Conservation (phyloP, 2,113 vertebrate genomes). For the Hypocryptadius cinnamomeus region DNA sequence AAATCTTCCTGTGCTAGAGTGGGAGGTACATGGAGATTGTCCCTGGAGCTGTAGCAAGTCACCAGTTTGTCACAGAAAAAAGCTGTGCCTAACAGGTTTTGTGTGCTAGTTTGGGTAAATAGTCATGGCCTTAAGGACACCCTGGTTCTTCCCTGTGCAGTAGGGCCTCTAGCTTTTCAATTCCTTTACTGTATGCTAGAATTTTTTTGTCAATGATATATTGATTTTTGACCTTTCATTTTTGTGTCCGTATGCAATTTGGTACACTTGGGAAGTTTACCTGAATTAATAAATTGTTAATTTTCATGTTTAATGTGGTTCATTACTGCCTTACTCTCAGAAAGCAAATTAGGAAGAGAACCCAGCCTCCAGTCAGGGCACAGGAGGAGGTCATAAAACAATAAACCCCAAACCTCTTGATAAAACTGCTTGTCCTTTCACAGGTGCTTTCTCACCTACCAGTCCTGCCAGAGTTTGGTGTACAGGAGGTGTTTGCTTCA, state of each 20-base stretch:
- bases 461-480: constrained; percentile 90
- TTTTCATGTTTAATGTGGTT: not conserved
- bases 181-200: not conserved
- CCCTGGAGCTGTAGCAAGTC: not conserved
- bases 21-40: not conserved
- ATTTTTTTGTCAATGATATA: not conserved
- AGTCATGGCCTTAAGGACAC: not conserved
- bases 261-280: not conserved
- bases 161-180: not conserved
- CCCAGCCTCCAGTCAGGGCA: not conserved
- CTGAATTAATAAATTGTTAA: not conserved
- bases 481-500: constrained; percentile 92
- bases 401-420: not conserved
- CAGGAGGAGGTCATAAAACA: not conserved
- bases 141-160: not conserved
- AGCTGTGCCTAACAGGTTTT: not conserved
- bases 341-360: not conserved
- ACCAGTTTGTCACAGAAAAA: not conserved
- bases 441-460: constrained; percentile 95
- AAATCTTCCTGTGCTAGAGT: not conserved
- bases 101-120: not conserved
- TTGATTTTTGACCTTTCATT: not conserved
- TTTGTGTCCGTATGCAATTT: not conserved
- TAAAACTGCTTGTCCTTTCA: constrained; percentile 2
- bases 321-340: not conserved